Evolutionary conservation across 2,113 vertebrate genomes (phyloP).

Genomic region (Artemisiospiza belli): DNA sequence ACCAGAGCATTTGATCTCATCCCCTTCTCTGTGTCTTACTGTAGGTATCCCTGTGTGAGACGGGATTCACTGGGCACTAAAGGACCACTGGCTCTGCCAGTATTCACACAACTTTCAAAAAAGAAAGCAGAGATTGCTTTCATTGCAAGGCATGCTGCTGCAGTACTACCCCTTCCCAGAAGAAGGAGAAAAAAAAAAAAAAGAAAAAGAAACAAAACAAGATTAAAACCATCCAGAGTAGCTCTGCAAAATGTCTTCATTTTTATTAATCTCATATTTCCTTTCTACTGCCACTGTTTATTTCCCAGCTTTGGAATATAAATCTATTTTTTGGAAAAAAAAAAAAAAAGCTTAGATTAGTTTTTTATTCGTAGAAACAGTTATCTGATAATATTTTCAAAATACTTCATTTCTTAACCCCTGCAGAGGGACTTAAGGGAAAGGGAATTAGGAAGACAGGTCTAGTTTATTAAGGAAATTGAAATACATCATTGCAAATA

Average conservation of each 20-base stretch:
- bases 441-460: constrained; percentile 29
- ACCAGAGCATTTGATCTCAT: constrained; percentile 71
- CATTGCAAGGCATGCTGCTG: background rate
- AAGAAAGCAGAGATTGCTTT: background rate
- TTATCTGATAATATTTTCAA: constrained; percentile 30
- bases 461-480: constrained; percentile 65
- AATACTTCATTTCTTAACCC: constrained; percentile 34
- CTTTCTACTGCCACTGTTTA: constrained; percentile 4
- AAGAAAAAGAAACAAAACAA: background rate
- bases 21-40: constrained; percentile 9
- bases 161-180: background rate
- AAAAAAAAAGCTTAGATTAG: background rate
- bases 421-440: constrained; percentile 21
- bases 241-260: constrained; percentile 27
- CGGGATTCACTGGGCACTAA: background rate
- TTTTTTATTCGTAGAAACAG: constrained; percentile 29
- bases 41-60: constrained; percentile 32
- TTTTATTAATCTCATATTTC: constrained; percentile 38
- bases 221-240: constrained; percentile 6
- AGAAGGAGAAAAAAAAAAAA: background rate
- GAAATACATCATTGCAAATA: constrained; percentile 56
- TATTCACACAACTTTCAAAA: background rate
- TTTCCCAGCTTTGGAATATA: constrained; percentile 12
- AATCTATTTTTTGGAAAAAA: background rate
- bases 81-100: background rate